These are phyloP conservation scores for Microtus ochrogaster DNA, from an alignment of 2,113 vertebrate species.

Conservation along the genomic window DNA sequence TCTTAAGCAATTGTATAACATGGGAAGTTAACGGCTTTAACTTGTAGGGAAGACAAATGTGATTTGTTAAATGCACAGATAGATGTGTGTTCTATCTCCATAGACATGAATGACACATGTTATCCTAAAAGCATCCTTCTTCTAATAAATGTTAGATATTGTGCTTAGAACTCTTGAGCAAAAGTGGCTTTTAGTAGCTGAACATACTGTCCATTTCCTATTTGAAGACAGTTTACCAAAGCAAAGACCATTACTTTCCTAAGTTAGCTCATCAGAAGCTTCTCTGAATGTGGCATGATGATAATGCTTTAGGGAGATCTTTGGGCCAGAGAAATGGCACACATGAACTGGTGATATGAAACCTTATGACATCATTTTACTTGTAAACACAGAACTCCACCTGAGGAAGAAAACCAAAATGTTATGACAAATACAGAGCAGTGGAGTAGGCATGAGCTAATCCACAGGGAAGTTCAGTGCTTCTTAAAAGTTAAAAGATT, in stretches of 20 bases:
- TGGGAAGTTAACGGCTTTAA: not conserved
- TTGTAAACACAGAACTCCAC: not conserved
- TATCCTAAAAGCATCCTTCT: constrained; percentile 6
- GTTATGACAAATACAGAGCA: not conserved
- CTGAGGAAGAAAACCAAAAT: constrained; percentile 24
- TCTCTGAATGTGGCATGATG: not conserved
- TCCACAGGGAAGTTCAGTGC: not conserved
- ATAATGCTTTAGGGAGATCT: not conserved
- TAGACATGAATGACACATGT: not conserved
- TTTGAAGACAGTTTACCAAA: not conserved
- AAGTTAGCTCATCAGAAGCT: constrained; percentile 16
- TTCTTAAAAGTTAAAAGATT: not conserved
- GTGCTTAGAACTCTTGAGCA: not conserved
- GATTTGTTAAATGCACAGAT: not conserved
- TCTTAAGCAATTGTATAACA: constrained; percentile 1
- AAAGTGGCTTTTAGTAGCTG: not conserved
- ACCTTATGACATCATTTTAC: not conserved
- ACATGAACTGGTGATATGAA: not conserved
- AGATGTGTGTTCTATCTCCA: not conserved
- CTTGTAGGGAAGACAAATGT: not conserved
- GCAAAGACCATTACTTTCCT: not conserved
- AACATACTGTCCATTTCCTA: not conserved
- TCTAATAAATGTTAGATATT: not conserved
- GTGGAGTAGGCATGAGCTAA: not conserved
- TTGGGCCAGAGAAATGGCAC: not conserved